These are phyloP conservation scores for Aurelia aurita DNA, from an alignment of 30 jellyfish, hydroid and myxozoan species.

Conservation along the genomic window DNA sequence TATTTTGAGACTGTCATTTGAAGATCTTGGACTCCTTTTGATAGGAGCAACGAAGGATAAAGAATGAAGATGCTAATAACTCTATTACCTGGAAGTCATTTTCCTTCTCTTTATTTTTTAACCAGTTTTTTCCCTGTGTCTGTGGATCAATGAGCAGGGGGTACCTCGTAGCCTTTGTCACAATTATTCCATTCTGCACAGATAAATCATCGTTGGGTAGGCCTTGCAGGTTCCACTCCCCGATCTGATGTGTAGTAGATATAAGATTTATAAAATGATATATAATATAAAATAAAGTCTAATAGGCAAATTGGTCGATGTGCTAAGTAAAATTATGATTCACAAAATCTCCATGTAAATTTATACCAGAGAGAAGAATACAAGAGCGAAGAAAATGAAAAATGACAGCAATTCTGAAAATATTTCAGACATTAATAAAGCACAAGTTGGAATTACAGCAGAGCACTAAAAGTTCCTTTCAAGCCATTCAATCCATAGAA, in stretches of 20 bases:
- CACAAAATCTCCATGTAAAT: too few species aligned
- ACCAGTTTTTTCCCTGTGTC: slow-evolving; percentile 96
- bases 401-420: too few species aligned
- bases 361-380: too few species aligned
- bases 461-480: too few species aligned
- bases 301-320: too few species aligned
- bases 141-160: slow-evolving; percentile 97
- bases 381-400: too few species aligned
- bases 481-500: too few species aligned
- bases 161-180: slow-evolving; percentile 94
- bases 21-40: background rate
- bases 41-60: background rate
- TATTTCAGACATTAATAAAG: too few species aligned
- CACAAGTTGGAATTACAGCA: too few species aligned
- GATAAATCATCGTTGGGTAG: slow-evolving; percentile 96
- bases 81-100: slow-evolving; percentile 79
- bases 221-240: slow-evolving; percentile 98
- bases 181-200: slow-evolving; percentile 96
- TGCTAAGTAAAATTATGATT: too few species aligned
- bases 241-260: slow-evolving; percentile 53
- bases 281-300: background rate
- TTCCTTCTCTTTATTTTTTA: slow-evolving; percentile 75
- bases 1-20: background rate
- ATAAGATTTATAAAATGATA: background rate
- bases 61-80: background rate